A percentile compares a stretch with the other conserved stretches of the same genome.
Conservation (phyloP, 1,140 invertebrate genomes). For the Bombyx mori region DNA sequence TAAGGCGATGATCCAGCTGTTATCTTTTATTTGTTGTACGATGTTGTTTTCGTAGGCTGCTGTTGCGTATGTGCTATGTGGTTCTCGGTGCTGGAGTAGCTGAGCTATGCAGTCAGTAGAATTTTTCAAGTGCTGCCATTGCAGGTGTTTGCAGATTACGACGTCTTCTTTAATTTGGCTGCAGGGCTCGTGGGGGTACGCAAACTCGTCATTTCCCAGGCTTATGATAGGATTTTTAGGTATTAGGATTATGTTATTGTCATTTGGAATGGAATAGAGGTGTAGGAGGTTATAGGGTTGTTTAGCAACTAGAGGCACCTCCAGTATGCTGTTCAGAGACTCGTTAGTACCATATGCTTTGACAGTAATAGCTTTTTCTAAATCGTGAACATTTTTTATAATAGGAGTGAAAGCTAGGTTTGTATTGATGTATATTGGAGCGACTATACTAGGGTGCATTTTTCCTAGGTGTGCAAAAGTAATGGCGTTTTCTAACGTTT, state of each 20-base stretch:
- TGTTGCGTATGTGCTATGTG: constrained; percentile 7
- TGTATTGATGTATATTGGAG: constrained; percentile 12
- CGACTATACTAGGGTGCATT: constrained; percentile 18
- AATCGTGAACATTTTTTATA: constrained; percentile 15
- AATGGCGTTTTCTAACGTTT: constrained; percentile 23
- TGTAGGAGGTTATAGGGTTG: constrained; percentile 16
- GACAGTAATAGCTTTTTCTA: constrained; percentile 19
- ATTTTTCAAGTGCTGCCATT: constrained; percentile 14
- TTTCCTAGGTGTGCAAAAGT: constrained; percentile 22
- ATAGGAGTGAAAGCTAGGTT: constrained; percentile 10
- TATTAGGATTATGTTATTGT: constrained; percentile 21
- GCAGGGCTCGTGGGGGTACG: constrained; percentile 21
- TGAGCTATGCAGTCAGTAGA: constrained; percentile 10
- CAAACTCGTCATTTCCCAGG: constrained; percentile 22
- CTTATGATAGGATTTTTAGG: constrained; percentile 20
- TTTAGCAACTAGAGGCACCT: constrained; percentile 10
- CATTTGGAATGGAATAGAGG: constrained; percentile 17
- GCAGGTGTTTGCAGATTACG: constrained; percentile 19
- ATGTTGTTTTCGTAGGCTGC: constrained; percentile 13
- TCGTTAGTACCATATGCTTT: constrained; percentile 19
- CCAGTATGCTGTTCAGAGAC: constrained; percentile 15
- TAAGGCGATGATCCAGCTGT: constrained; percentile 20
- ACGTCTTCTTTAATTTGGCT: constrained; percentile 11
- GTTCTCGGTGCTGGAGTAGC: constrained; percentile 8
- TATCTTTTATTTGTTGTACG: constrained; percentile 22